phyloP scores from a whole-genome alignment of 2,888 invertebrate species.

The Trypoxylon attenuatum region DNA sequence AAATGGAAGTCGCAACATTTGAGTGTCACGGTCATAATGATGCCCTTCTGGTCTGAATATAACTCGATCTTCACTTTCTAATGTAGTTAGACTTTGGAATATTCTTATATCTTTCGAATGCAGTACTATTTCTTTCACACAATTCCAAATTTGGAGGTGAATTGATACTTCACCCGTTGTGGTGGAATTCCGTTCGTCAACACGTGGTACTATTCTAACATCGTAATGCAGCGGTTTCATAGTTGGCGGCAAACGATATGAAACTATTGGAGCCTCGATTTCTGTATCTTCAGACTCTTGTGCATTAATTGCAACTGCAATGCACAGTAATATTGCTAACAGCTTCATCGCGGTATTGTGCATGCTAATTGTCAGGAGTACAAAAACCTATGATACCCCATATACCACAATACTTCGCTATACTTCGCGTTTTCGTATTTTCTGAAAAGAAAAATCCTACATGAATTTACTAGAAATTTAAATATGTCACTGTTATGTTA shows the following conservation, averaged over 20 bases:
- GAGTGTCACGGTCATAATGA: slow-evolving; percentile 9
- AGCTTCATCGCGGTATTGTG: not conserved
- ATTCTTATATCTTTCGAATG: slow-evolving; percentile 14
- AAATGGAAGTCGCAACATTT: slow-evolving; percentile 40
- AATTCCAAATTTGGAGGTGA: slow-evolving; percentile 29
- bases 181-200: slow-evolving; percentile 63
- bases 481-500: too few relatives aligned
- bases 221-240: slow-evolving; percentile 77
- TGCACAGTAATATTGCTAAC: not conserved
- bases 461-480: too few relatives aligned
- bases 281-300: too few relatives aligned
- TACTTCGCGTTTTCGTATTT: too few relatives aligned
- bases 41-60: slow-evolving; percentile 19
- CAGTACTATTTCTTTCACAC: slow-evolving; percentile 20
- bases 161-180: slow-evolving; percentile 46
- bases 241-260: slow-evolving; percentile 75
- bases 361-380: too few relatives aligned
- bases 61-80: not conserved
- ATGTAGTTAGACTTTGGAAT: slow-evolving; percentile 25
- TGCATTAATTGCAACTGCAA: not conserved
- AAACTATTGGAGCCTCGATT: too few relatives aligned
- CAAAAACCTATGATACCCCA: too few relatives aligned
- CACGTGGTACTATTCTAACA: slow-evolving; percentile 75
- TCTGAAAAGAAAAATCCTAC: too few relatives aligned
- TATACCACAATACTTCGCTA: too few relatives aligned